These are phyloP conservation scores for Apis florea DNA, from an alignment of 1,140 invertebrate species.

Conservation along the genomic window DNA sequence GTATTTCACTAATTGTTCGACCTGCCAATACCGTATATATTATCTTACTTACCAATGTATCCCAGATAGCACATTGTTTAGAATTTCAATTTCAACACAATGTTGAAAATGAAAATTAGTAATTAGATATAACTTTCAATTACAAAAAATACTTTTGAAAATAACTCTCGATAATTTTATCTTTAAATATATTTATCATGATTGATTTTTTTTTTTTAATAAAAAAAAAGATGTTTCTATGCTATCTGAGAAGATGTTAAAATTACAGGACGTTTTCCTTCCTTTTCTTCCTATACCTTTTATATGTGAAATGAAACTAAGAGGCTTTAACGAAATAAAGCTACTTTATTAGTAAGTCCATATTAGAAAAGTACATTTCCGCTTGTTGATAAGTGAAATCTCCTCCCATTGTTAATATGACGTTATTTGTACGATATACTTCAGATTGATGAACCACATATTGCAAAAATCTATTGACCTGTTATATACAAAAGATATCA, in stretches of 20 bases:
- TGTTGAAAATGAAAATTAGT: too few relatives aligned
- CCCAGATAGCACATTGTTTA: too few relatives aligned
- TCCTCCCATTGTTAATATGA: slow-evolving; percentile 95
- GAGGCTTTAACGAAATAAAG: not conserved
- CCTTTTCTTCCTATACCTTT: not conserved
- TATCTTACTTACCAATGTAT: slow-evolving; percentile 51
- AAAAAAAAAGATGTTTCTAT: too few relatives aligned
- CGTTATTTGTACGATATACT: slow-evolving; percentile 85
- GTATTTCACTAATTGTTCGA: slow-evolving; percentile 56
- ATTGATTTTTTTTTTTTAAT: too few relatives aligned
- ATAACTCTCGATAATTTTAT: too few relatives aligned
- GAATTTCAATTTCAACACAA: too few relatives aligned
- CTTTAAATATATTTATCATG: too few relatives aligned
- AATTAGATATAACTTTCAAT: too few relatives aligned
- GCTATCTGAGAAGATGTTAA: too few relatives aligned
- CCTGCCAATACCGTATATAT: slow-evolving; percentile 47
- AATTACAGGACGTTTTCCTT: slow-evolving; percentile 17
- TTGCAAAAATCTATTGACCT: slow-evolving; percentile 64
- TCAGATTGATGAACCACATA: slow-evolving; percentile 77
- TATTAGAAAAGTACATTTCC: slow-evolving; percentile 90
- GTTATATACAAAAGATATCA: slow-evolving; percentile 39
- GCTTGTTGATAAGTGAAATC: slow-evolving; percentile 96
- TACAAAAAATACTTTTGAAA: too few relatives aligned
- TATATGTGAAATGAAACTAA: not conserved
- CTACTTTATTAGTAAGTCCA: slow-evolving; percentile 94